A percentile compares a stretch with the other conserved stretches of the same genome.
Conservation (phyloP, 2,113 vertebrate genomes). For the Amphilophus citrinellus region DNA sequence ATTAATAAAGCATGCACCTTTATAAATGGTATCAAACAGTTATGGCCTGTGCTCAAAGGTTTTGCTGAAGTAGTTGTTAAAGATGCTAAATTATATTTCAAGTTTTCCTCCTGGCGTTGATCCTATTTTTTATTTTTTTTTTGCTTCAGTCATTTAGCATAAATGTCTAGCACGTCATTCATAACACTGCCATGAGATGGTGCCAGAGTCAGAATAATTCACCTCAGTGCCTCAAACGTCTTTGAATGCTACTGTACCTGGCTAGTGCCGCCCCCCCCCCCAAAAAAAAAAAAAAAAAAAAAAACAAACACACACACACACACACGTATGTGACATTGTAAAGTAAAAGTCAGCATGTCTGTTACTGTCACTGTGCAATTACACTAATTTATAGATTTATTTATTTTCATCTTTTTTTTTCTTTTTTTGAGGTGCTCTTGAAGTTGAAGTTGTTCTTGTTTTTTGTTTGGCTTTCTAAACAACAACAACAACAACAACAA, state of each 20-base stretch:
- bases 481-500: no score
- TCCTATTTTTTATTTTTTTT: not conserved
- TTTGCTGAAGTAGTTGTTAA: not conserved
- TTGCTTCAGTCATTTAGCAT: not conserved
- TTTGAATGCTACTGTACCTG: not conserved
- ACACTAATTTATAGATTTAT: not conserved
- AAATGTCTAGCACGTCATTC: not conserved
- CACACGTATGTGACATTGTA: not conserved
- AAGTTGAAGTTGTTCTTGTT: no score
- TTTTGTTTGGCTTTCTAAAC: not conserved
- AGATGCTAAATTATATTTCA: not conserved
- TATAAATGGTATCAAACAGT: not conserved
- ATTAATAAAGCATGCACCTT: not conserved
- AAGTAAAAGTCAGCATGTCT: not conserved
- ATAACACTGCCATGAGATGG: slow-evolving; percentile 17
- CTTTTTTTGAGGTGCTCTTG: no score
- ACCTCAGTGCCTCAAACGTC: not conserved
- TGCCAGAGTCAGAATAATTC: not conserved
- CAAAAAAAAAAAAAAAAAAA: no score
- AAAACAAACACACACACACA: no score
- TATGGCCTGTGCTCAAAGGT: not conserved
- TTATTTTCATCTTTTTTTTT: rapidly evolving
- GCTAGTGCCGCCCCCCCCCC: no score
- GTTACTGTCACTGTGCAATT: not conserved
- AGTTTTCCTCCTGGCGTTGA: not conserved